Evolutionary conservation across 2,113 vertebrate genomes (phyloP), one percentile per base, ranked within the genome.

Genomic region (Struthio camelus): DNA sequence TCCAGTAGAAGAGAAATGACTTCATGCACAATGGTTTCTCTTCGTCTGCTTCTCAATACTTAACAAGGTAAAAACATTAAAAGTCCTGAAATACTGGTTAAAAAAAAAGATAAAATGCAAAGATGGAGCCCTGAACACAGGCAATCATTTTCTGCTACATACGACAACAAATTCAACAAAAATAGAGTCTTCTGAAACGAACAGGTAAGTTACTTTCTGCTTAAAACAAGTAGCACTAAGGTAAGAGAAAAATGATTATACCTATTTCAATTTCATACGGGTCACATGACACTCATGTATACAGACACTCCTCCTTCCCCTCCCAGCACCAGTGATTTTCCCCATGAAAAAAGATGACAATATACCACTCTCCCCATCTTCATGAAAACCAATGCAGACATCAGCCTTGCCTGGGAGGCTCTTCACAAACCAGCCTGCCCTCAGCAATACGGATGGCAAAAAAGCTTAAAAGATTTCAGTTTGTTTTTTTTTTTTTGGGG

Each of bases 251-350:
- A 65, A 38, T n/a, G 69, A 62, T 27, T 12, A 44, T 2, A 87
- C 62, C 58, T 64, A n/a, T 66, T 70, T 28, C 44, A 80, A 85
- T 70, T 87, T 87, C 27, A 77, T 71, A 51, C 13, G 14, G 66
- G 30, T 93, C 95, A 95, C 7, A 44, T 93, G 91, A 95, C 42
- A 34, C 19, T 59, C 46, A 25, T 58, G 77, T 80, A 93, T 9
- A 94, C 78, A 86, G 79, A 80, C 90, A 92, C 64, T 85, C 75
- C 87, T 85, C 73, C 64, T 71, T 84, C 89, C 81, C 77, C 44
- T 94, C 87, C 93, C 76, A 90, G 44, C 81, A 81, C 20, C 80
- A 56, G 2, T 42, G 32, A 92, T 85, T 65, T 65, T 72, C 65
- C 66, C 67, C 61, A 70, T 14, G 27, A 69, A 58, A 56, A 10